Evolutionary conservation across 2,888 invertebrate genomes (phyloP), one percentile per base, ranked within the genome.

Genomic region (Myopa testacea): DNA sequence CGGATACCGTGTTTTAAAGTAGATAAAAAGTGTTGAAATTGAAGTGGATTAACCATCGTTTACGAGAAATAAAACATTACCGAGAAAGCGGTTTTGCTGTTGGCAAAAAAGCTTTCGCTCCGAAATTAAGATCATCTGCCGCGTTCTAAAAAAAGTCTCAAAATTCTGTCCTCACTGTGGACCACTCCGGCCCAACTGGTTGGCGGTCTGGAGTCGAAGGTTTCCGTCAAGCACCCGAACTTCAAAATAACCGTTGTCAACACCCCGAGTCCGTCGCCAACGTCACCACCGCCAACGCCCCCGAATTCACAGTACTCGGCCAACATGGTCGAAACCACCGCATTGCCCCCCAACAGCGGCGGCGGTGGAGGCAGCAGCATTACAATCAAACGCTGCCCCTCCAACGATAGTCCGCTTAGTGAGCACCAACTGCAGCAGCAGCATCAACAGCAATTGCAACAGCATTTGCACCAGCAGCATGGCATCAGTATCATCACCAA

Each of bases 141-240:
- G 37, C 50, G 62, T 8, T 62, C 7, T 1, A 38, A 69, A 83
- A 83, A 79, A 83, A 84, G 78, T 65, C 83, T 80, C 88, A 88
- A 87, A 85, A 89, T 89, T 87, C 87, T 89, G 87, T 89, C 88
- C 85, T 89, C 89, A 85, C 82, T 89, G 88, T 89, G 89, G 89
- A 87, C 86, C 78, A 84, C 89, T 85, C 87, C 88, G 85, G 87
- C 86, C 86, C 88, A 88, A 83, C 83, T 89, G 78, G 87, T 68
- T 83, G 84, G 85, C 81, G 87, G 87, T 82, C 84, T 86, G 85
- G 86, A 85, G 82, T 80, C 82, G 77, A 86, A 83, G 70, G 67
- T 78, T 78, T 81, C 81, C 52, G 34, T 16, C 69, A 85, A 87
- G 75, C 82, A 83, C 77, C 81, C 86, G 75, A 88, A 89, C 83